Conservation (phyloP, 1,140 invertebrate species). For the Drosophila persimilis region DNA sequence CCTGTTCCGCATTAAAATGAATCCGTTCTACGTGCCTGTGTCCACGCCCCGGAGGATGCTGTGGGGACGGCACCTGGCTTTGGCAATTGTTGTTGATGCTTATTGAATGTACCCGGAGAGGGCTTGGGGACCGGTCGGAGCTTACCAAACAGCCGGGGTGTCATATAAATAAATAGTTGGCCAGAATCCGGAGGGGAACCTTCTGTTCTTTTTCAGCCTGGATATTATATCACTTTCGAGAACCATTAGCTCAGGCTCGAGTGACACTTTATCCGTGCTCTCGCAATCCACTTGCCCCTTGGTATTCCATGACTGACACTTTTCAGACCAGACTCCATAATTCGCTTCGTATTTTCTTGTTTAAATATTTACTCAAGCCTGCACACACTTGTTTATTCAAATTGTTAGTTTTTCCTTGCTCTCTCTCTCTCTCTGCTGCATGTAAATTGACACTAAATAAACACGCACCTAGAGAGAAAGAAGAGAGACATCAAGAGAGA, state of each 20-base stretch:
- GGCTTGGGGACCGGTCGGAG: neutral
- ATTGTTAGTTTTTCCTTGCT: slow-evolving; percentile 10
- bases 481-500: slow-evolving; percentile 15
- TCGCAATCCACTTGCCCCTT: slow-evolving; percentile 34
- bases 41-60: slow-evolving; percentile 26
- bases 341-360: slow-evolving; percentile 61
- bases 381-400: slow-evolving; percentile 64
- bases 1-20: slow-evolving; percentile 55
- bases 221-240: slow-evolving; percentile 19
- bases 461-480: slow-evolving; percentile 32
- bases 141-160: neutral
- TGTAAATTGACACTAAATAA: slow-evolving; percentile 68
- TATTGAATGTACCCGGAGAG: slow-evolving; percentile 47
- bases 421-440: slow-evolving; percentile 27
- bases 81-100: slow-evolving; percentile 51
- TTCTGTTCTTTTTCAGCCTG: neutral
- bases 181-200: neutral
- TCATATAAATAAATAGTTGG: neutral
- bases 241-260: slow-evolving; percentile 10
- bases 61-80: slow-evolving; percentile 12
- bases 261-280: slow-evolving; percentile 26
- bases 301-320: slow-evolving; percentile 11
- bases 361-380: slow-evolving; percentile 71
- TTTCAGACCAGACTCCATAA: slow-evolving; percentile 31
- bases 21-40: slow-evolving; percentile 66